A percentile compares a stretch with the other conserved stretches of the same genome.
Evolutionary conservation across 2,888 invertebrate species (phyloP).

Genomic region (Agonopterix arenella): DNA sequence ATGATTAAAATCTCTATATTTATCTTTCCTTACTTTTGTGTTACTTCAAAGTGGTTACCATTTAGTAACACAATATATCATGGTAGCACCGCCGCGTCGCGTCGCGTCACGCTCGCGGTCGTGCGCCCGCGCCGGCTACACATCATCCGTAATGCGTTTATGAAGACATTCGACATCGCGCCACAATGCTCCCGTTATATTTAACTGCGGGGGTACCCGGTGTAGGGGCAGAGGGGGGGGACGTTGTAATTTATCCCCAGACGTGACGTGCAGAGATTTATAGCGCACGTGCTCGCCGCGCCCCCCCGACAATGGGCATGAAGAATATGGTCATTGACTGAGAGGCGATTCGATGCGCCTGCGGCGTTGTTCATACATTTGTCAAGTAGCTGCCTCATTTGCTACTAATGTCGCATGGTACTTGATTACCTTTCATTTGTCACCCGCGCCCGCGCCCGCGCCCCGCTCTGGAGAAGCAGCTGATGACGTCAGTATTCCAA

Average conservation of each 20-base stretch:
- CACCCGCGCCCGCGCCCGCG: neutral
- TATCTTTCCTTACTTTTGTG: no score
- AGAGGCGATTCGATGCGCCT: neutral
- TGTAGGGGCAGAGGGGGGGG: conserved; percentile 10
- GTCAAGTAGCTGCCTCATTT: neutral
- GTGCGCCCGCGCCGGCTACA: no score
- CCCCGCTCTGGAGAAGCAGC: neutral
- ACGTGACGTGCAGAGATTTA: conserved; percentile 28
- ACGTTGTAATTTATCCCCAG: conserved; percentile 28
- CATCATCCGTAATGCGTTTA: conserved; percentile 26
- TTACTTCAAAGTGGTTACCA: no score
- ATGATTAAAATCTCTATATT: no score
- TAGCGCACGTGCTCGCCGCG: conserved; percentile 24
- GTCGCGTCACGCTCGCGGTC: no score
- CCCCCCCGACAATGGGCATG: neutral
- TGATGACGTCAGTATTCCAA: no score
- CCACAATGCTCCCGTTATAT: conserved; percentile 22
- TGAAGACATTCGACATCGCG: conserved; percentile 14
- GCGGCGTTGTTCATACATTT: neutral
- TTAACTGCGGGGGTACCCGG: conserved; percentile 8
- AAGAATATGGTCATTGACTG: no score
- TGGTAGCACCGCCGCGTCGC: no score
- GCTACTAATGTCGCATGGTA: neutral
- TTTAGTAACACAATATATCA: no score
- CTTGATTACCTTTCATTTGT: neutral